Evolutionary conservation across 2,113 vertebrate genomes (phyloP).

Genomic region (Apteryx owenii): DNA sequence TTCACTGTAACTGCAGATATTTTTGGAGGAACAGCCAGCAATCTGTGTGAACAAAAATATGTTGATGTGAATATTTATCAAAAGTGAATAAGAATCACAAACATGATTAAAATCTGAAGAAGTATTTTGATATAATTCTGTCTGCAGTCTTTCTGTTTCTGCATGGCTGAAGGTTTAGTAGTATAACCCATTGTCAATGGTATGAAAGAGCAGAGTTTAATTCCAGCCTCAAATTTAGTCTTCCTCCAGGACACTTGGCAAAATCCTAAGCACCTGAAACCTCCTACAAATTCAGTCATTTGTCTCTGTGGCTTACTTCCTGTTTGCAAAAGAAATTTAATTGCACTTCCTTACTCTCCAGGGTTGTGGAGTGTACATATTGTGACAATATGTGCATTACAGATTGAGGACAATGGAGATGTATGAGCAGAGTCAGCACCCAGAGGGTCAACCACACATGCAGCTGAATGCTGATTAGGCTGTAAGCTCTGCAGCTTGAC

Average conservation of each 20-base stretch:
- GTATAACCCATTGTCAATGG: neutral
- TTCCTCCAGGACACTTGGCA: neutral
- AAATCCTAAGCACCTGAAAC: neutral
- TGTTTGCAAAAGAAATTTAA: neutral
- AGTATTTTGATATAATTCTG: neutral
- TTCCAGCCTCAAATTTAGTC: neutral
- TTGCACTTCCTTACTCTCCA: neutral
- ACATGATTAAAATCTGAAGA: neutral
- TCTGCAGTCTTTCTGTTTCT: neutral
- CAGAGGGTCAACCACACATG: rapidly evolving
- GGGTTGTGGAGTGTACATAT: neutral
- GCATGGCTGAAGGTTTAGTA: neutral
- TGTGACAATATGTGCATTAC: neutral
- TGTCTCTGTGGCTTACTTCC: neutral
- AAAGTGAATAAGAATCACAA: neutral
- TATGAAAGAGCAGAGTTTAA: neutral
- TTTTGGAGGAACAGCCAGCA: neutral
- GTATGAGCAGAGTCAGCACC: neutral
- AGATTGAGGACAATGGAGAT: neutral
- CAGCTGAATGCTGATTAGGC: neutral
- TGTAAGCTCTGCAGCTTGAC: neutral
- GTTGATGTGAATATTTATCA: neutral
- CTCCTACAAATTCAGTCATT: neutral
- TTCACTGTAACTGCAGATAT: neutral
- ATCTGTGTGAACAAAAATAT: neutral